Evolutionary conservation across 2,888 invertebrate species (phyloP), one percentile per base, ranked within the genome.

Genomic region (Nineta flava): DNA sequence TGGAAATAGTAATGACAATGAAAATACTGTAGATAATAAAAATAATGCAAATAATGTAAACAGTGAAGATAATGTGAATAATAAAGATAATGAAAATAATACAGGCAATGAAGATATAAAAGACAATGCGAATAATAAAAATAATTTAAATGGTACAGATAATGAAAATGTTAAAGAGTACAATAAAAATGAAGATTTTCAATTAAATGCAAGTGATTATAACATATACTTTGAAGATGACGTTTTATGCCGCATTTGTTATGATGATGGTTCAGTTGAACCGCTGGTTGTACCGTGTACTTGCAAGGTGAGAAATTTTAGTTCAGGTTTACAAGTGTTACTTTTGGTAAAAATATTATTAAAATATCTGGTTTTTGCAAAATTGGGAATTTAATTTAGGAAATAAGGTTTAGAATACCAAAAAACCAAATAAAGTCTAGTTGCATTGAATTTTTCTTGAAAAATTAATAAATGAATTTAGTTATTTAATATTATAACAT

Each of bases 171-270:
- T 9, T 7, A 42, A 17, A 42, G 15, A 42, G 3, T 13, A 15
- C 42, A 12, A 44, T n/a, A 21, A 26, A 31, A 13, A 26, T 5
- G 15, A 43, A 3, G 43, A 43, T 12, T 12, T 5, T 2, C n/a
- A 44, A 44, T 12, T 13, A 26, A 21, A 21, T 7, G 9, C 12
- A 26, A 44, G 26, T 44, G 5, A 44, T 44, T 44, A 44, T 9
- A 12, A 38, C 12, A 38, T 38, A 13, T 44, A 44, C 13, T 21
- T 21, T 26, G 44, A 44, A 5, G 44, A 48, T 41, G 41, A 41
- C 16, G 59, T 67, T 42, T 60, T 65, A 19, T 73, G 73, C 55
- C 62, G 72, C 19, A 72, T 73, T 54, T 73, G 73, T 57, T 73
- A 71, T 53, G 72, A 73, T 55, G 64, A 65, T 50, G 64, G 62